Evolutionary conservation across 2,888 invertebrate genomes (phyloP).

Genomic region (Cantharis lateralis): DNA sequence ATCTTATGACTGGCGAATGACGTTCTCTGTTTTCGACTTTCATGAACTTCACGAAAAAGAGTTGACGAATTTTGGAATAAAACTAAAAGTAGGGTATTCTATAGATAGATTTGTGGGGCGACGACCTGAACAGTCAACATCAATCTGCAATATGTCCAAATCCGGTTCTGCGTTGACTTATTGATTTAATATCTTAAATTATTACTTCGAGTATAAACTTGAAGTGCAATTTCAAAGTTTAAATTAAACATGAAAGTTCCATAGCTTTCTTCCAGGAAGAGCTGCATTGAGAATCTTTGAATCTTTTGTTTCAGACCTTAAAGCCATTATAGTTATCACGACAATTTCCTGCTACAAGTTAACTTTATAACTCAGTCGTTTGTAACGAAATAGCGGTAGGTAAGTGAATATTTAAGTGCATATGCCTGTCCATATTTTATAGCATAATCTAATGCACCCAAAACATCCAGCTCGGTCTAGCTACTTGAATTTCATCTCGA

Average conservation of each 20-base stretch:
- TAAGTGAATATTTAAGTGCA: conserved; percentile 22
- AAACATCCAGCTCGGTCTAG: conserved; percentile 14
- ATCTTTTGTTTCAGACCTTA: background rate
- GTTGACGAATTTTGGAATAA: too few species aligned
- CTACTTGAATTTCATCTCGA: conserved; percentile 25
- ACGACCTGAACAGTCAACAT: background rate
- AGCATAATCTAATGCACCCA: conserved; percentile 26
- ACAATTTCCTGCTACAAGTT: conserved; percentile 12
- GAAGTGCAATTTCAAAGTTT: background rate
- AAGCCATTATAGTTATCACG: conserved; percentile 13
- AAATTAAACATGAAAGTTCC: background rate
- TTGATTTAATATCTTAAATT: background rate
- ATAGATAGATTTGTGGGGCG: background rate
- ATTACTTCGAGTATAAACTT: background rate
- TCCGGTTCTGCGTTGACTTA: background rate
- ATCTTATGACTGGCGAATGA: too few species aligned
- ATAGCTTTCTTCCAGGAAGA: background rate
- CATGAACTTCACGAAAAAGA: too few species aligned
- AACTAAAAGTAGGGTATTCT: too few species aligned
- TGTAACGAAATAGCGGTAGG: conserved; percentile 12
- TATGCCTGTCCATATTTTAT: conserved; percentile 26
- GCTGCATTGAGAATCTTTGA: background rate
- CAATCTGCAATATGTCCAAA: background rate
- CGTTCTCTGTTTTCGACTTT: too few species aligned
- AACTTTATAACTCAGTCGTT: conserved; percentile 21